A percentile compares a stretch with the other conserved stretches of the same genome.
Conservation (phyloP, 2,888 invertebrate species). For the Leucophenga montana region DNA sequence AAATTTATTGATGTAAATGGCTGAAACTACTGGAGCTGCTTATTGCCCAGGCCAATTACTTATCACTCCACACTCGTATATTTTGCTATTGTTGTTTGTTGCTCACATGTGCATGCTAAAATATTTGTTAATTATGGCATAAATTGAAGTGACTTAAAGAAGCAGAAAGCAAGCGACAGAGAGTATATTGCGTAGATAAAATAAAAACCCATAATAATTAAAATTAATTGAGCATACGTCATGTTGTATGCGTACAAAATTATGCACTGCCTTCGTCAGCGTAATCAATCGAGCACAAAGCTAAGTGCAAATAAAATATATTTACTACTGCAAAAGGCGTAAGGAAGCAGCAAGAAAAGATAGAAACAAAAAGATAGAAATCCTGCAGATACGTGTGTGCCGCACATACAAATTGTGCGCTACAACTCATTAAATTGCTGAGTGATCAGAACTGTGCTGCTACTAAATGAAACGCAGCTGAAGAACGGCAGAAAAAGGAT, state of each 20-base stretch:
- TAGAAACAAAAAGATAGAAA: slow-evolving; percentile 2
- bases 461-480: not conserved
- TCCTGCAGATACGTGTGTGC: not conserved
- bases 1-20: too few species aligned
- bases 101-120: not conserved
- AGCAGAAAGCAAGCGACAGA: too few species aligned
- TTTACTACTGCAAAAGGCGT: not conserved
- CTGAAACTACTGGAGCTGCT: too few species aligned
- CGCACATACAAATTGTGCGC: slow-evolving; percentile 5
- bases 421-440: slow-evolving; percentile 19
- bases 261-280: not conserved
- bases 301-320: slow-evolving; percentile 7
- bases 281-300: slow-evolving; percentile 9
- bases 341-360: not conserved
- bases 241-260: not conserved
- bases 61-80: too few species aligned
- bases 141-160: not conserved
- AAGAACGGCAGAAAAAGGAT: not conserved
- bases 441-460: too few species aligned
- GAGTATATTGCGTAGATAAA: too few species aligned
- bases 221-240: slow-evolving; percentile 19
- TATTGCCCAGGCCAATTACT: too few species aligned
- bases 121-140: slow-evolving; percentile 23
- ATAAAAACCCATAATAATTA: slow-evolving; percentile 6
- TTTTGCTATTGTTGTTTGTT: too few species aligned